Evolutionary conservation across 2,113 vertebrate genomes (phyloP).

Genomic region (Melanerpes formicivorus): DNA sequence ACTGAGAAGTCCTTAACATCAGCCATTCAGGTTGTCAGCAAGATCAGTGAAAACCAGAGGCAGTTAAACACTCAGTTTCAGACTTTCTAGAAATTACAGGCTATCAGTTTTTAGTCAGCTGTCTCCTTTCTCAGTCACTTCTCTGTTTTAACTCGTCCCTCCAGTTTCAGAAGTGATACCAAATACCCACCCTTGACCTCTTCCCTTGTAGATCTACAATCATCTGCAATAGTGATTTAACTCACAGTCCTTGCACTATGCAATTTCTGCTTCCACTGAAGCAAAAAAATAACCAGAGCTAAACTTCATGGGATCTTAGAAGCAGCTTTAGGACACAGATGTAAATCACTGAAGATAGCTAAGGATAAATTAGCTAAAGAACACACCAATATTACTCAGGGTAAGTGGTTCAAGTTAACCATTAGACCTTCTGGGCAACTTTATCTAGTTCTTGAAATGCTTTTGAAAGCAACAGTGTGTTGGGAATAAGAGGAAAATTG

Average conservation of each 20-base stretch:
- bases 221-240: constrained; percentile 38
- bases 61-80: background rate
- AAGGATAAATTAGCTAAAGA: background rate
- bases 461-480: background rate
- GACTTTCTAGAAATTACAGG: background rate
- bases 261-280: background rate
- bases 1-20: background rate
- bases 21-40: background rate
- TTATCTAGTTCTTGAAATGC: background rate
- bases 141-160: background rate
- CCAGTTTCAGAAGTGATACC: background rate
- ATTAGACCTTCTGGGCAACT: background rate
- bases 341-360: background rate
- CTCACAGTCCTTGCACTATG: background rate
- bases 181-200: background rate
- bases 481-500: constrained; percentile 12
- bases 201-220: background rate
- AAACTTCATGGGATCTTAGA: constrained; percentile 39
- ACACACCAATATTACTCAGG: background rate
- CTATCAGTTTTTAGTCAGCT: background rate
- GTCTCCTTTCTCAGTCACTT: background rate
- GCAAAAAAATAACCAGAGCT: background rate
- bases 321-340: background rate
- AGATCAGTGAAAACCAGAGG: background rate
- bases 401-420: background rate